phyloP scores from a whole-genome alignment of 2,888 invertebrate species.

The Cephonodes hylas region DNA sequence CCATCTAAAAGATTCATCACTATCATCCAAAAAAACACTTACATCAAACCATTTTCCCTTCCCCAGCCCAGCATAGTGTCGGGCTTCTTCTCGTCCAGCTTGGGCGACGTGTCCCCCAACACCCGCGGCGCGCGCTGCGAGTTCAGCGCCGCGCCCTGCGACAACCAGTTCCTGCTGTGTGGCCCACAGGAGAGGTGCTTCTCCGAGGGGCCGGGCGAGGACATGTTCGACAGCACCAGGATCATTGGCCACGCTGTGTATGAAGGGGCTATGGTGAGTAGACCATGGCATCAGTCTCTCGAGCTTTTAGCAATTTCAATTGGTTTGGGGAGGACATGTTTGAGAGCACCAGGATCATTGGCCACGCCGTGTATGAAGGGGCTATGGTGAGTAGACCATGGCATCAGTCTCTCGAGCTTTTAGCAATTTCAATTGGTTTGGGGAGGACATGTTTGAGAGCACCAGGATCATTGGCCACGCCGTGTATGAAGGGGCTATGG shows the following conservation, averaged over 20 bases:
- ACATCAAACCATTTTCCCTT: no score
- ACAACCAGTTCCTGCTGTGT: conserved; percentile 85
- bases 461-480: conserved; percentile 88
- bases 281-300: no score
- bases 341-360: conserved; percentile 91
- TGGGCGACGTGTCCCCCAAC: conserved; percentile 93
- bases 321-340: conserved; percentile 91
- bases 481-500: conserved; percentile 84
- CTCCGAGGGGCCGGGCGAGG: conserved; percentile 88
- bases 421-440: no score
- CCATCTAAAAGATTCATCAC: no score
- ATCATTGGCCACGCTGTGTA: conserved; percentile 87
- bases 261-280: conserved; percentile 82
- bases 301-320: no score
- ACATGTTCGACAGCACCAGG: conserved; percentile 91
- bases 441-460: conserved; percentile 90
- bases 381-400: conserved; percentile 82
- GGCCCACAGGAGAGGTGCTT: conserved; percentile 83
- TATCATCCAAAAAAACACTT: no score
- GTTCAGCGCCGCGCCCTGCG: conserved; percentile 86
- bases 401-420: no score
- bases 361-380: conserved; percentile 83
- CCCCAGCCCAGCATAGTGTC: conserved; percentile 89
- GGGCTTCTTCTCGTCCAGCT: conserved; percentile 90
- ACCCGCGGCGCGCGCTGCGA: conserved; percentile 86